Conservation (phyloP, 2,113 vertebrate species). For the Solenodon paradoxus region DNA sequence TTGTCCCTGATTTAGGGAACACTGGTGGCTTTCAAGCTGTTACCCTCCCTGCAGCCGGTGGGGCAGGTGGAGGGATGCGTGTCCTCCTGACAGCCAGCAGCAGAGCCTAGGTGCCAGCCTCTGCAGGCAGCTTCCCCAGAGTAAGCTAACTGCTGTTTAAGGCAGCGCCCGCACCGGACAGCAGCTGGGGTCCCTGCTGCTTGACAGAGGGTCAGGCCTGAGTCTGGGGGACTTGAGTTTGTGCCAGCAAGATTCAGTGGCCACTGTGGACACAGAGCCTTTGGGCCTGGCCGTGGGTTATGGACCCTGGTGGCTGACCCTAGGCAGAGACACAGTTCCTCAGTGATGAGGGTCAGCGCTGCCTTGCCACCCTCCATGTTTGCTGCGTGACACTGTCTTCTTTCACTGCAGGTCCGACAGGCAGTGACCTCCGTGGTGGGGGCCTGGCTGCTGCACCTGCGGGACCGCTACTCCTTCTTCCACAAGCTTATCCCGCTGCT, state of each 20-base stretch:
- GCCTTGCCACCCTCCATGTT: too few relatives aligned
- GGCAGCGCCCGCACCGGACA: accelerated
- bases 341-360: too few relatives aligned
- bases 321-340: too few relatives aligned
- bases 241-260: accelerated
- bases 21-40: neutral
- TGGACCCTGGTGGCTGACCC: too few relatives aligned
- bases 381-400: too few relatives aligned
- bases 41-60: neutral
- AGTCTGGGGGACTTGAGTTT: accelerated
- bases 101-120: too few relatives aligned
- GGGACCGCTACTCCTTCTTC: constrained; percentile 95
- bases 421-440: constrained; percentile 89
- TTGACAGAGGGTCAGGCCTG: neutral
- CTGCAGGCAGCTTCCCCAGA: neutral
- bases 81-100: neutral
- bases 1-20: too few relatives aligned
- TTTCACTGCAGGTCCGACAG: constrained; percentile 88
- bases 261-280: too few relatives aligned
- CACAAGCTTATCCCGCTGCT: constrained; percentile 94
- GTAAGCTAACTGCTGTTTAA: neutral
- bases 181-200: neutral
- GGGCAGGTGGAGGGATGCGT: neutral
- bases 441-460: constrained; percentile 90
- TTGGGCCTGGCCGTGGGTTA: too few relatives aligned